A percentile compares a stretch with the other conserved stretches of the same genome.
phyloP scores from a whole-genome alignment of 2,888 invertebrate species.

The Eristalinus aeneus region DNA sequence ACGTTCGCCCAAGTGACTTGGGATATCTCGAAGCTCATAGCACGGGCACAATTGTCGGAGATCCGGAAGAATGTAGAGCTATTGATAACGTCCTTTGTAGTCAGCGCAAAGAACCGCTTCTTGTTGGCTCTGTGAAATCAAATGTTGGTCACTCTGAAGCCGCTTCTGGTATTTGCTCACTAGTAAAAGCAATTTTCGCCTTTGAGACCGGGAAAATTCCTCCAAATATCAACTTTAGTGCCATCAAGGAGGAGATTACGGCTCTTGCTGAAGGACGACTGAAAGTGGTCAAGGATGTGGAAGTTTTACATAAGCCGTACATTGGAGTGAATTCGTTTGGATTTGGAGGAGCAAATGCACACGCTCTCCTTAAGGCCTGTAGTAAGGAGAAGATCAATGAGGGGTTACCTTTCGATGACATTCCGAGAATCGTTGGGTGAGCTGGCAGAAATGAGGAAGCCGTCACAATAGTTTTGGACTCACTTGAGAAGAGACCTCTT shows the following conservation, averaged over 20 bases:
- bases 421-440: conserved; percentile 87
- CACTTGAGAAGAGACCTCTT: conserved; percentile 83
- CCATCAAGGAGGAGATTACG: conserved; percentile 84
- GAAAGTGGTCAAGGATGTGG: conserved; percentile 88
- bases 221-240: conserved; percentile 91
- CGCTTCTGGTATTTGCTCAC: conserved; percentile 89
- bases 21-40: conserved; percentile 94
- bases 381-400: conserved; percentile 81
- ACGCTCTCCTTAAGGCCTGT: conserved; percentile 75
- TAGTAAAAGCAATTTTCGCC: conserved; percentile 90
- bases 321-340: conserved; percentile 95
- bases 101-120: conserved; percentile 87
- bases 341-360: conserved; percentile 93
- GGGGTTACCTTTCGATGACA: conserved; percentile 84
- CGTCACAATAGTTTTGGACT: conserved; percentile 84
- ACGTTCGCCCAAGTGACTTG: conserved; percentile 86
- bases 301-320: conserved; percentile 87
- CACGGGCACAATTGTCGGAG: conserved; percentile 91
- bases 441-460: conserved; percentile 92
- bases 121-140: conserved; percentile 95
- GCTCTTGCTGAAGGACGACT: conserved; percentile 84
- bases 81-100: conserved; percentile 90
- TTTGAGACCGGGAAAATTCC: conserved; percentile 91
- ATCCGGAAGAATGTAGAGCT: conserved; percentile 94
- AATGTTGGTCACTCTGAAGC: conserved; percentile 97